Conservation (phyloP, 2,888 invertebrate species). For the Troglohyphantes excavatus region DNA sequence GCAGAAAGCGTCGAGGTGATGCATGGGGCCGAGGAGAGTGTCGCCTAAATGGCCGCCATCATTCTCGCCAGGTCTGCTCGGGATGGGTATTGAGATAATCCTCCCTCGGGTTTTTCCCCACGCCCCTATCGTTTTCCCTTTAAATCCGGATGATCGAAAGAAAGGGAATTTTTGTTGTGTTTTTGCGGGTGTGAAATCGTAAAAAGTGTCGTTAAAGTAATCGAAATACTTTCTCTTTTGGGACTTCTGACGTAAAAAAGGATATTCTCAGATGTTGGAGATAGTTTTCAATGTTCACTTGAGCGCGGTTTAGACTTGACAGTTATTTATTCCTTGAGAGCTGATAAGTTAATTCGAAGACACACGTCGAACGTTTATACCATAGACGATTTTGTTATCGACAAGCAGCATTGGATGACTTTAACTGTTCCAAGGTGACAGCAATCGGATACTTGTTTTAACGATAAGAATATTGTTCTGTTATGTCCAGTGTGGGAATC, state of each 20-base stretch:
- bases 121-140: conserved; percentile 15
- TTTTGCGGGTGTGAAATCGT: neutral
- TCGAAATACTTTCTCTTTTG: neutral
- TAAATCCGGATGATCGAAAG: neutral
- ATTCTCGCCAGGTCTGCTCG: conserved; percentile 23
- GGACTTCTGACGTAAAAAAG: neutral
- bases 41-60: conserved; percentile 46
- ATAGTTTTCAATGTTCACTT: too few relatives aligned
- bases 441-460: too few relatives aligned
- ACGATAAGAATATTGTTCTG: too few relatives aligned
- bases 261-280: neutral
- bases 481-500: too few relatives aligned
- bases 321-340: too few relatives aligned
- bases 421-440: too few relatives aligned
- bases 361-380: too few relatives aligned
- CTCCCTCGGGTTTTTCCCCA: conserved; percentile 24
- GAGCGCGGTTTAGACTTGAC: too few relatives aligned
- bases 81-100: conserved; percentile 45
- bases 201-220: neutral
- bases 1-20: neutral
- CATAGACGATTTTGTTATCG: too few relatives aligned
- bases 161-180: too few relatives aligned
- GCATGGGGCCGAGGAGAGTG: conserved; percentile 16
- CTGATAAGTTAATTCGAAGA: too few relatives aligned
- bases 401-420: too few relatives aligned